Percentiles rank a stretch among this genome's conserved stretches.
Evolutionary conservation across 1,140 invertebrate species (phyloP).

Genomic region (Bombus superbus): DNA sequence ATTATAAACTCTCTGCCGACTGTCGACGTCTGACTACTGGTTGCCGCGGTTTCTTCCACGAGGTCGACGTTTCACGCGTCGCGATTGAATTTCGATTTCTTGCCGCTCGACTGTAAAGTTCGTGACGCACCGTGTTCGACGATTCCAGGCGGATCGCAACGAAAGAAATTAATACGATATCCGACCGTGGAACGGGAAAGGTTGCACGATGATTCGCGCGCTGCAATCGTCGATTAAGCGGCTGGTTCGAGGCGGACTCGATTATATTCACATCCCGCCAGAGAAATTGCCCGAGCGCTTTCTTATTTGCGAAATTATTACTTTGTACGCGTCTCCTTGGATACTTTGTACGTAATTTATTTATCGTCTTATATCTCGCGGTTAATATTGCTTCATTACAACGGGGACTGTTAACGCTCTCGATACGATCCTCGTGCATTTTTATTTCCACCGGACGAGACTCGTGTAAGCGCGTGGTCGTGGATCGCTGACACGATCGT

Average conservation of each 20-base stretch:
- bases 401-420: not conserved
- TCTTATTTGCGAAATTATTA: not conserved
- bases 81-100: conserved; percentile 11
- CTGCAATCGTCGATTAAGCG: not conserved
- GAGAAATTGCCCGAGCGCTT: not conserved
- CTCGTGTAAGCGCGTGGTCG: not conserved
- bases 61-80: not conserved
- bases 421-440: not conserved
- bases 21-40: not conserved
- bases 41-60: not conserved
- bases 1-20: not conserved
- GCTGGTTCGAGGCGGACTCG: not conserved
- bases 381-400: not conserved
- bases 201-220: no score
- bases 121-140: not conserved
- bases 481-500: not conserved
- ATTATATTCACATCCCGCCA: not conserved
- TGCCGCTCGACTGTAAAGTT: not conserved
- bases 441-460: not conserved
- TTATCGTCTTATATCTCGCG: not conserved
- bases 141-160: not conserved
- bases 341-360: not conserved
- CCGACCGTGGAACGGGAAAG: no score
- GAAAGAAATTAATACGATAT: not conserved
- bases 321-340: no score